Base-by-base conservation (phyloP, 2,113 vertebrate genomes). In the Sus scrofa region DNA sequence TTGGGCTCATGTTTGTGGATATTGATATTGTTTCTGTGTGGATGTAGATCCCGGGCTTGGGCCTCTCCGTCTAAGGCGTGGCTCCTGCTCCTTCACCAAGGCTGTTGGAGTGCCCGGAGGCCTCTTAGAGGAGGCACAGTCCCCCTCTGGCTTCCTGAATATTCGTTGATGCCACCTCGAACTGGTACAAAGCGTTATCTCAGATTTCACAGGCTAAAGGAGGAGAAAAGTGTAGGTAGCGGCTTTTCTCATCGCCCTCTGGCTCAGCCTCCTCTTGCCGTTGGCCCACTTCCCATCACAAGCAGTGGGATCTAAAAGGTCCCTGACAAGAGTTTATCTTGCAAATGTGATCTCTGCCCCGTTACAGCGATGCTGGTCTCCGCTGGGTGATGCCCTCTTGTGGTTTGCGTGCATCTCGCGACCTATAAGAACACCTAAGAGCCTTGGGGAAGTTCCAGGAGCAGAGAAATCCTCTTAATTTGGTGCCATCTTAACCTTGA, bases 341-440 rank as follows among this genome's bases (percentile, higher is more conserved):
- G 78, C 16, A 71, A 37, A 68, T 86, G 26, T 89, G 88, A 84
- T 84, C 79, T 60, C 7, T 93, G 77, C 27, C 93, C 86, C 73
- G 92, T 94, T 94, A 95, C 68, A 77, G 71, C 95, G 89, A 73
- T 79, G 63, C 79, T 82, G 44, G 74, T 60, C 86, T 95, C 52
- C 39, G 15, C 37, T 78, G 37, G 79, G 50, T 93, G 68, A 79
- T 83, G 11, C 65, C 74, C 89, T 86, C 89, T 93, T 91, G n/a
- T 78, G 75, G 65, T 92, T 92, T 60, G 94, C 86, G 56, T 96
- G 54, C 14, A 88, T 95, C 37, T 62, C 77, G 88, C 95, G 84
- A 85, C 58, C 26, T 50, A 54, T 88, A 52, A 86, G 94, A 86
- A 58, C 83, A 50, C 4, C 2, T 19, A 63, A 93, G 62, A 74